Conservation (phyloP, 2,113 vertebrate species). For the Corvus cornix region DNA sequence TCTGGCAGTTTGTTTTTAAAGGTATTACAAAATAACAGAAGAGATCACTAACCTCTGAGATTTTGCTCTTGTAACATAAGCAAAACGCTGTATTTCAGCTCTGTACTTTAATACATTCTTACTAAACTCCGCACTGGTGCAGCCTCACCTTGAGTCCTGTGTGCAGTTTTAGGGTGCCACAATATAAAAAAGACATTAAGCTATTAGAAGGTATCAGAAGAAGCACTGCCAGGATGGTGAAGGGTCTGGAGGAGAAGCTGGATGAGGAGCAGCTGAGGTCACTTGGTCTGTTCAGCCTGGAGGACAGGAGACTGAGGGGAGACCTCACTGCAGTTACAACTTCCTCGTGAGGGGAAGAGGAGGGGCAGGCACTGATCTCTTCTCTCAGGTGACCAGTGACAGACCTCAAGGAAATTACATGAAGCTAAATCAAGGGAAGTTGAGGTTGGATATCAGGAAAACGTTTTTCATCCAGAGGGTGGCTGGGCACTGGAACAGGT, state of each 20-base stretch:
- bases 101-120: not conserved
- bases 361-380: not conserved
- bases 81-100: not conserved
- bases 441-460: not conserved
- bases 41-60: not conserved
- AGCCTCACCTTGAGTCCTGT: not conserved
- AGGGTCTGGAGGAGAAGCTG: accelerated
- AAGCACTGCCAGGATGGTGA: not conserved
- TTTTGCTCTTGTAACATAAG: not conserved
- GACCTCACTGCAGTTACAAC: not conserved
- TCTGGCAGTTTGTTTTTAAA: not conserved
- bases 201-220: not conserved
- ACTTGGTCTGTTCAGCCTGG: not conserved
- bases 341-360: not conserved
- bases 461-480: not conserved
- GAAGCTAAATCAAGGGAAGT: not conserved
- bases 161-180: not conserved
- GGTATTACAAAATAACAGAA: not conserved
- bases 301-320: not conserved
- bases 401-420: not conserved
- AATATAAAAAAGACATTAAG: not conserved
- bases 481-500: not conserved
- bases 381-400: not conserved
- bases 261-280: accelerated
- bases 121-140: not conserved